Evolutionary conservation across 1,140 invertebrate species (phyloP).

Genomic region (Eulimnadia texana): DNA sequence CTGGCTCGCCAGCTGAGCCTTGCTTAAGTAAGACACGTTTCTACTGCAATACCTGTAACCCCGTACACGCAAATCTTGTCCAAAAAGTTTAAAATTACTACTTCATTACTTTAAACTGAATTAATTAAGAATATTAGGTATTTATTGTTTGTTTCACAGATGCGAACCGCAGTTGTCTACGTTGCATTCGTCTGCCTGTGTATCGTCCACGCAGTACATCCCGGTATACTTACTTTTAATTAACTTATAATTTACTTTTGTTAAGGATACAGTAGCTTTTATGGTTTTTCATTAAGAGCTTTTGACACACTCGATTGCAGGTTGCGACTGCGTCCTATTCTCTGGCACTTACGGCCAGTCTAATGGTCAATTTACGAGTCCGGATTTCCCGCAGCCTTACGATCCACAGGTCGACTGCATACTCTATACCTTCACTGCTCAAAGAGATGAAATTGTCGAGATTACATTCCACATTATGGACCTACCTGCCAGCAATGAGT

Average conservation of each 20-base stretch:
- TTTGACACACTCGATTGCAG: background rate
- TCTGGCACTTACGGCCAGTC: constrained; percentile 13
- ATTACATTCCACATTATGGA: constrained; percentile 14
- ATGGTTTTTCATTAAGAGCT: background rate
- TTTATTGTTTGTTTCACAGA: background rate
- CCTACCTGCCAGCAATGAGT: background rate
- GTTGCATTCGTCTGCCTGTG: background rate
- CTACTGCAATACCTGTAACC: no score
- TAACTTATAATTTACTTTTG: background rate
- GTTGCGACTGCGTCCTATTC: constrained; percentile 17
- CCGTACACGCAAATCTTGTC: no score
- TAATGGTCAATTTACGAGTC: constrained; percentile 15
- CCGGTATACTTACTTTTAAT: background rate
- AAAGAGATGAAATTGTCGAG: constrained; percentile 16
- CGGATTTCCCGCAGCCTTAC: constrained; percentile 17
- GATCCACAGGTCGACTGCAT: constrained; percentile 11
- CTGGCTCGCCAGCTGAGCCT: no score
- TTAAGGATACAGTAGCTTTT: no score
- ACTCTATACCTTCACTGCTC: constrained; percentile 15
- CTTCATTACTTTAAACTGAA: no score
- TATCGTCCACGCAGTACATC: background rate
- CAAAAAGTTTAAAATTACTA: no score
- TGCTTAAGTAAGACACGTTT: no score
- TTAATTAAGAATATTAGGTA: no score
- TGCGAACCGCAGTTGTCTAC: background rate